Evolutionary conservation across 2,113 vertebrate species (phyloP).

Genomic region (Zosterops lateralis): DNA sequence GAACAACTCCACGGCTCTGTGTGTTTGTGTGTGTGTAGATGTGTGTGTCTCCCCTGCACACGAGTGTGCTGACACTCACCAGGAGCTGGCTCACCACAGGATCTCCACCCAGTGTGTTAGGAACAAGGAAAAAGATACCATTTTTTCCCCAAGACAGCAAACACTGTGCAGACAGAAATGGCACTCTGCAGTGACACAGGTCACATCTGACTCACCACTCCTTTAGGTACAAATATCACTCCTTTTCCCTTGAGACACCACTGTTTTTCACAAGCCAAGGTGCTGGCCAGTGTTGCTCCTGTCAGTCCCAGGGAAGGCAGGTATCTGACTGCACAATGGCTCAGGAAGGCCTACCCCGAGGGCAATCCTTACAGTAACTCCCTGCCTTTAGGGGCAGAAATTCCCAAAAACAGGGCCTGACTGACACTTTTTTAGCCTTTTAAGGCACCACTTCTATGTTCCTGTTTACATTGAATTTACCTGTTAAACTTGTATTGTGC

Average conservation of each 20-base stretch:
- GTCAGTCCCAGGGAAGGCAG: not conserved
- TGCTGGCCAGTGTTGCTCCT: not conserved
- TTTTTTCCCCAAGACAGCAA: not conserved
- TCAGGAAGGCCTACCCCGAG: not conserved
- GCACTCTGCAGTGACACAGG: not conserved
- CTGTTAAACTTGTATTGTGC: not conserved
- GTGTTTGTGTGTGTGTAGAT: not conserved
- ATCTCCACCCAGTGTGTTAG: not conserved
- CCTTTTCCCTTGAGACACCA: not conserved
- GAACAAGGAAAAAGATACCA: not conserved
- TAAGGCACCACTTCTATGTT: not conserved
- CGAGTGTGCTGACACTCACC: not conserved
- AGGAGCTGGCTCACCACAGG: not conserved
- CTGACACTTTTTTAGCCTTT: not conserved
- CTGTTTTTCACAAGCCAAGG: not conserved
- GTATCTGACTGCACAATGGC: not conserved
- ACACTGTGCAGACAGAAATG: not conserved
- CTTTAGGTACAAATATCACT: not conserved
- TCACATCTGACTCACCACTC: not conserved
- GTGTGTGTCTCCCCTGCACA: fast-evolving
- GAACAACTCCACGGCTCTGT: not conserved
- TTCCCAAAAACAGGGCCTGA: not conserved
- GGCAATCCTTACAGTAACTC: not conserved
- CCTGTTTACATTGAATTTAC: not conserved
- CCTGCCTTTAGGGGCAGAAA: not conserved